A percentile compares a stretch with the other conserved stretches of the same genome.
These are phyloP conservation scores for Pithys albifrons DNA, from an alignment of 2,113 vertebrate species.

Conservation along the genomic window DNA sequence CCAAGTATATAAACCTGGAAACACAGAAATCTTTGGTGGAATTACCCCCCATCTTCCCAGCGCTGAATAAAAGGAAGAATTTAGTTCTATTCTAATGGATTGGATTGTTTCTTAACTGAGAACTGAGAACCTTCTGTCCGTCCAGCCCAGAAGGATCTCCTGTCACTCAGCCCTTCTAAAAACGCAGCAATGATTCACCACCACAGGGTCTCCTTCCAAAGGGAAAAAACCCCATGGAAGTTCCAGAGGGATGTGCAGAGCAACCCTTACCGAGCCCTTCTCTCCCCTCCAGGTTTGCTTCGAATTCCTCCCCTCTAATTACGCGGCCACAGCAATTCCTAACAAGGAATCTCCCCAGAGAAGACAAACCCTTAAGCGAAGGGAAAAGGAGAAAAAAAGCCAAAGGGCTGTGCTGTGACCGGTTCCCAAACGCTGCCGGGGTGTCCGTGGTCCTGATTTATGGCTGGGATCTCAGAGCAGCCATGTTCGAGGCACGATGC, in stretches of 20 bases:
- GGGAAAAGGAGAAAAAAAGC: background rate
- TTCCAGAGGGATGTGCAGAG: background rate
- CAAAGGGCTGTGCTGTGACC: background rate
- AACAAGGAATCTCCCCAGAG: background rate
- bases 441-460: too few species aligned
- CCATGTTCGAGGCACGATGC: too few species aligned
- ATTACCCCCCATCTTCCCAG: too few species aligned
- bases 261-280: background rate
- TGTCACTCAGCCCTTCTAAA: accelerated
- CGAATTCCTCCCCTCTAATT: background rate
- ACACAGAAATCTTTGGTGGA: too few species aligned
- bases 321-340: too few species aligned
- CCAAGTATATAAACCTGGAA: too few species aligned
- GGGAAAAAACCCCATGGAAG: background rate
- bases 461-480: too few species aligned
- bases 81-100: too few species aligned
- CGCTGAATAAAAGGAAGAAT: too few species aligned
- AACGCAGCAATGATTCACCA: accelerated
- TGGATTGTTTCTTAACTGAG: background rate
- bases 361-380: background rate
- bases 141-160: background rate
- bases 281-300: background rate
- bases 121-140: accelerated
- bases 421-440: background rate
- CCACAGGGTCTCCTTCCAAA: background rate